Evolutionary conservation across 2,888 invertebrate species (phyloP).

Genomic region (Carterocephalus palaemon): DNA sequence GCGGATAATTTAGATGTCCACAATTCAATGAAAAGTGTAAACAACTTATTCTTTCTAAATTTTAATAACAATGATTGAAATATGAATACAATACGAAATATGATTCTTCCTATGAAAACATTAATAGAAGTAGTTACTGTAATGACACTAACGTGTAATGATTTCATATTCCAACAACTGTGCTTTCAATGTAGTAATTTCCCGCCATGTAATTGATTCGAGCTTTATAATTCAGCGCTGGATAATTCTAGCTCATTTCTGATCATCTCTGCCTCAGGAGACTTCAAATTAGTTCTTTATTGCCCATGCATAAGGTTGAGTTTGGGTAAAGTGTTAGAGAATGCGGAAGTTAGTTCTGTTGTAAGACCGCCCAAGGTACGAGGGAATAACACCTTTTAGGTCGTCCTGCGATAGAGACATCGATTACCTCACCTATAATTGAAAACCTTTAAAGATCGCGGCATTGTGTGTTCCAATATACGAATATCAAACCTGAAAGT

Average conservation of each 20-base stretch:
- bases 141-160: conserved; percentile 19
- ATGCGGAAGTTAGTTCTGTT: conserved; percentile 12
- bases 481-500: too few species aligned
- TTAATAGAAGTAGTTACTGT: too few species aligned
- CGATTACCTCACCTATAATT: too few species aligned
- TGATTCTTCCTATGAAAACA: too few species aligned
- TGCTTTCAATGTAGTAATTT: conserved; percentile 26
- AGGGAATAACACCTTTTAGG: conserved; percentile 16
- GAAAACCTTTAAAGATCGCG: too few species aligned
- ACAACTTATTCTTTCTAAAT: too few species aligned
- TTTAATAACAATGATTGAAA: too few species aligned
- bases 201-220: conserved; percentile 29
- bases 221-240: conserved; percentile 27
- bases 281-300: not conserved
- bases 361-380: not conserved
- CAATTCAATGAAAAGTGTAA: too few species aligned
- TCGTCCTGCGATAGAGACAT: conserved; percentile 1
- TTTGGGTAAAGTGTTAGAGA: not conserved
- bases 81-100: too few species aligned
- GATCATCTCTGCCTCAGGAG: not conserved
- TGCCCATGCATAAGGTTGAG: not conserved
- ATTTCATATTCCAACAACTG: conserved; percentile 28
- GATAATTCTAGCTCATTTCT: conserved; percentile 29
- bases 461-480: too few species aligned
- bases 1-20: too few species aligned